Evolutionary conservation across 2,113 vertebrate species (phyloP).

Genomic region (Vulpes lagopus): DNA sequence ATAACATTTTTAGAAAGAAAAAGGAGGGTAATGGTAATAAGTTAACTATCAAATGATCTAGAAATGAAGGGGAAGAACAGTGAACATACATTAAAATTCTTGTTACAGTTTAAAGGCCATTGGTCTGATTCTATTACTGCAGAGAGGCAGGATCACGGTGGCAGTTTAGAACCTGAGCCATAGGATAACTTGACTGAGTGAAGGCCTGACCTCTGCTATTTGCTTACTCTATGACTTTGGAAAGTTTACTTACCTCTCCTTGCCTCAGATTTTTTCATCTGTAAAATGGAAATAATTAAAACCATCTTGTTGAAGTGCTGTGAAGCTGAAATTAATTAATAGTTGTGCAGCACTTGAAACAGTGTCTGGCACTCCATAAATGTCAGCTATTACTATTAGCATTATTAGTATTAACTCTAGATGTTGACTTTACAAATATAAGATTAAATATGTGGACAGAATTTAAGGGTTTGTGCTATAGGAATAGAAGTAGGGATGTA

Average conservation of each 20-base stretch:
- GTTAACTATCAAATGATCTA: neutral
- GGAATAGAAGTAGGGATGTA: neutral
- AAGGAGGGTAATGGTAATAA: neutral
- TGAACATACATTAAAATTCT: neutral
- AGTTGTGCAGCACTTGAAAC: neutral
- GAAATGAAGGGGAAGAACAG: neutral
- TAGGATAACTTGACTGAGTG: neutral
- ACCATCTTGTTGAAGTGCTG: neutral
- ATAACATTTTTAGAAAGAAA: slow-evolving; percentile 14
- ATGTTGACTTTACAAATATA: neutral
- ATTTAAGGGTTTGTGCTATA: neutral
- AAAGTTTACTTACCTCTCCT: neutral
- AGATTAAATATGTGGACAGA: neutral
- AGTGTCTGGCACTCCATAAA: neutral
- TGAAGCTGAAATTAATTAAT: neutral
- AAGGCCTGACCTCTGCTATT: slow-evolving; percentile 13
- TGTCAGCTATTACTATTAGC: neutral
- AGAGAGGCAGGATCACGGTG: neutral
- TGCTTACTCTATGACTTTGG: neutral
- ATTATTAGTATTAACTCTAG: neutral
- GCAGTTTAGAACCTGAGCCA: neutral
- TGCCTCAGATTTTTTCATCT: neutral
- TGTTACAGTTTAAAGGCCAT: neutral
- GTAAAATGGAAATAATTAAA: neutral
- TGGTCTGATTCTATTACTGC: neutral